phyloP scores from a whole-genome alignment of 2,888 invertebrate genomes.

The Phortica okadai region DNA sequence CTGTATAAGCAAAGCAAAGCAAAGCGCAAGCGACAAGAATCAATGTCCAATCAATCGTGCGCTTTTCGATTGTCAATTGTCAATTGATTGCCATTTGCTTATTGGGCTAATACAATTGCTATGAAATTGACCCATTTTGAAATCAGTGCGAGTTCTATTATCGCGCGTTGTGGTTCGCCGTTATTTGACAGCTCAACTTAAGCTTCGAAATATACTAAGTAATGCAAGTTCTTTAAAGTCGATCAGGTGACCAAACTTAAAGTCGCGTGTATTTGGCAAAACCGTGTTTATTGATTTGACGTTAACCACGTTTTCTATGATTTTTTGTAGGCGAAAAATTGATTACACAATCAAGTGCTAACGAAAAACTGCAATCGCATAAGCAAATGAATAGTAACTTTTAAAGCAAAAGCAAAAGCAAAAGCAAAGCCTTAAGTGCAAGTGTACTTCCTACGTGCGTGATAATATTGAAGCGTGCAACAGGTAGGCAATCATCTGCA shows the following conservation, averaged over 20 bases:
- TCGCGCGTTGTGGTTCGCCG: conserved; percentile 53
- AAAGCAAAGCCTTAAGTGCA: background rate
- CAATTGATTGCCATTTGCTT: conserved; percentile 51
- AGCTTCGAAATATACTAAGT: background rate
- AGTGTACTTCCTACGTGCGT: background rate
- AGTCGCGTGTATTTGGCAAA: background rate
- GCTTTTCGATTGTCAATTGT: conserved; percentile 45
- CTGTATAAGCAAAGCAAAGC: background rate
- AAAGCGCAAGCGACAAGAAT: conserved; percentile 27
- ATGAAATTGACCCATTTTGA: conserved; percentile 69
- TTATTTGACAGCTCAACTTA: background rate
- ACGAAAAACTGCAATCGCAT: background rate
- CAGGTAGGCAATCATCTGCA: conserved; percentile 37
- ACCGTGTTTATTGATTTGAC: background rate
- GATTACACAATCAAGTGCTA: conserved; percentile 54
- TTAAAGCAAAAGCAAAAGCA: background rate
- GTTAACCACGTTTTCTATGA: conserved; percentile 2
- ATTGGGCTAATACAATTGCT: conserved; percentile 46
- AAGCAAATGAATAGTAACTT: background rate
- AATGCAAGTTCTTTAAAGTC: background rate
- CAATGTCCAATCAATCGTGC: conserved; percentile 53
- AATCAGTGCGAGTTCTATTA: conserved; percentile 70
- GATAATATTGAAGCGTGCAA: conserved; percentile 31
- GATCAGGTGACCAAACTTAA: background rate
- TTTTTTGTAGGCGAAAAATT: conserved; percentile 56